These are phyloP conservation scores for Oncorhynchus kisutch DNA, from an alignment of 2,113 vertebrate species.

Conservation along the genomic window DNA sequence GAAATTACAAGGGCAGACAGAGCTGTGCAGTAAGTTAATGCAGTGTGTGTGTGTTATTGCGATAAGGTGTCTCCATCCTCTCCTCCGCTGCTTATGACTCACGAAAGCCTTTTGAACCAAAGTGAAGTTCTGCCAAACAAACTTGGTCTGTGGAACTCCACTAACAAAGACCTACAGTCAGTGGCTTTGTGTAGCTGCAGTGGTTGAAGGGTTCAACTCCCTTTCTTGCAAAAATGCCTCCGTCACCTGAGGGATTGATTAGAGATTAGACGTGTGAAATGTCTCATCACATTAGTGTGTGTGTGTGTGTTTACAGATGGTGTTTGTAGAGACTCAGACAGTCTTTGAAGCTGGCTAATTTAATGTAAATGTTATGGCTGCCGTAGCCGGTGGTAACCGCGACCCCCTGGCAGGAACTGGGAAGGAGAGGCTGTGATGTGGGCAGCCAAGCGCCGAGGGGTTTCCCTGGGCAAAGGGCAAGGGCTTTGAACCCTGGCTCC, in stretches of 20 bases:
- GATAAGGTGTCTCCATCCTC: not conserved
- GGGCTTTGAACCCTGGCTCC: slow-evolving; percentile 52
- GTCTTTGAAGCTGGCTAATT: slow-evolving; percentile 59
- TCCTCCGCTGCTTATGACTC: not conserved
- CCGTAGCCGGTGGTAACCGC: slow-evolving; percentile 1
- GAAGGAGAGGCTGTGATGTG: slow-evolving; percentile 35
- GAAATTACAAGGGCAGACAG: not conserved
- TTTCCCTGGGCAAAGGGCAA: slow-evolving; percentile 60
- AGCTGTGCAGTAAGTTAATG: not conserved
- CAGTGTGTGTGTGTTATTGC: not conserved
- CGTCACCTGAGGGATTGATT: not conserved
- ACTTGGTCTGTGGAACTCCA: too few species aligned
- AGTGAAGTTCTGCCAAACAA: not conserved
- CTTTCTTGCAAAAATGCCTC: too few species aligned
- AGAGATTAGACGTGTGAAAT: not conserved
- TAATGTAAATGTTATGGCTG: slow-evolving; percentile 65
- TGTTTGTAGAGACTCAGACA: not conserved
- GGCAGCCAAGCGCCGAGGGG: slow-evolving; percentile 40
- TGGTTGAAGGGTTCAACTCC: too few species aligned
- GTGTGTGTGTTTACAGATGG: slow-evolving; percentile 1
- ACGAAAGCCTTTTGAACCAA: not conserved
- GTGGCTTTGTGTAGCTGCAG: too few species aligned
- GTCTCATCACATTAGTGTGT: not conserved
- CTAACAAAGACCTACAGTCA: too few species aligned
- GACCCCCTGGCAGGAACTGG: slow-evolving; percentile 25